Evolutionary conservation across 2,888 invertebrate species (phyloP).

Genomic region (Phytoseiulus persimilis): DNA sequence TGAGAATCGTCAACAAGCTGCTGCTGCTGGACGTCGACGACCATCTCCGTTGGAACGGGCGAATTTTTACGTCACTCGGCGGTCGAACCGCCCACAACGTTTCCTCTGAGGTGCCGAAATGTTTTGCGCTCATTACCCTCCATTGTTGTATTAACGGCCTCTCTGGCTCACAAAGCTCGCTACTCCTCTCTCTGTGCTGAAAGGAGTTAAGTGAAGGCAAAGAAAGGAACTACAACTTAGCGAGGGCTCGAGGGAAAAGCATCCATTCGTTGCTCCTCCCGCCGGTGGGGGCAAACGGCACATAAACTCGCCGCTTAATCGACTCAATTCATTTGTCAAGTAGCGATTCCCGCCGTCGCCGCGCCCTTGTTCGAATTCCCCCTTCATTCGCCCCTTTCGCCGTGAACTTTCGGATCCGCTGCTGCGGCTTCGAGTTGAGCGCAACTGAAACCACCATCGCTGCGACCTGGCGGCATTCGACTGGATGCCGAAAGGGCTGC

Average conservation of each 20-base stretch:
- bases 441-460: no score
- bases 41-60: neutral
- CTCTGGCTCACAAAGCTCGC: neutral
- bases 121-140: neutral
- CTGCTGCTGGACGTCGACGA: no score
- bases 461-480: no score
- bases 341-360: neutral
- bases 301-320: neutral
- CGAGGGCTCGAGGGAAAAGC: conserved; percentile 5
- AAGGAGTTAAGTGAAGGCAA: neutral
- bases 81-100: neutral
- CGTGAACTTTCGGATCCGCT: no score
- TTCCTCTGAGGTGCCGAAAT: neutral
- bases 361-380: neutral
- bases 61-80: neutral
- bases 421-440: no score
- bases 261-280: neutral
- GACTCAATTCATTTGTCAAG: neutral
- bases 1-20: neutral
- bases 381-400: neutral
- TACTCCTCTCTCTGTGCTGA: neutral
- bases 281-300: neutral
- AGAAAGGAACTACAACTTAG: neutral
- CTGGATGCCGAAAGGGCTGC: no score
- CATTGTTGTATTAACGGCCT: neutral